Evolutionary conservation across 1,140 invertebrate species (phyloP).

Genomic region (Ladona fulva): DNA sequence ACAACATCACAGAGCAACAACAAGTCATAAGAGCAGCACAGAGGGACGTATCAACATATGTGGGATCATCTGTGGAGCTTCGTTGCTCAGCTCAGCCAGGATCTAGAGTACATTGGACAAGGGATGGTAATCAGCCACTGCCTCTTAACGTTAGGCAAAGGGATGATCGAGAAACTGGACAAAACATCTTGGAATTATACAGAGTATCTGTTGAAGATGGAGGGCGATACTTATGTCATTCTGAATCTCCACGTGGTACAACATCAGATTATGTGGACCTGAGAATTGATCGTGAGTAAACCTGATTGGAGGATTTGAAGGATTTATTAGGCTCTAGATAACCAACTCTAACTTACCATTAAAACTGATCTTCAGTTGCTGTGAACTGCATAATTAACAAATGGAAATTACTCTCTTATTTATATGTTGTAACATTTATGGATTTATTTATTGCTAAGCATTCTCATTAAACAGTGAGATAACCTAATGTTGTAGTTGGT

Average conservation of each 20-base stretch:
- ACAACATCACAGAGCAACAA: slow-evolving; percentile 12
- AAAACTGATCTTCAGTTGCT: too few species aligned
- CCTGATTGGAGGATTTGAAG: too few species aligned
- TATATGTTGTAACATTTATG: too few species aligned
- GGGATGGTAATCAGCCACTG: slow-evolving; percentile 29
- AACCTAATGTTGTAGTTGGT: too few species aligned
- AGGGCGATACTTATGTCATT: slow-evolving; percentile 60
- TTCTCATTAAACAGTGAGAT: too few species aligned
- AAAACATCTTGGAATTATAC: slow-evolving; percentile 11
- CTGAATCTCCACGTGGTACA: slow-evolving; percentile 38
- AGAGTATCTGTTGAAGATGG: slow-evolving; percentile 40
- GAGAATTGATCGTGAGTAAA: slow-evolving; percentile 56
- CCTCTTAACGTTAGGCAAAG: slow-evolving; percentile 27
- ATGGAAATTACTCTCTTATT: too few species aligned
- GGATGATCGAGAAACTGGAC: background rate
- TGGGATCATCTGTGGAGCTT: slow-evolving; percentile 48
- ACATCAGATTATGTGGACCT: slow-evolving; percentile 56
- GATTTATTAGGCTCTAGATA: too few species aligned
- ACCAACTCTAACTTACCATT: too few species aligned
- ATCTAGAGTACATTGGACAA: slow-evolving; percentile 31
- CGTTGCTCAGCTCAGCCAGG: slow-evolving; percentile 37
- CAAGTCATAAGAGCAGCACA: slow-evolving; percentile 32
- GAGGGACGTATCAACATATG: slow-evolving; percentile 38
- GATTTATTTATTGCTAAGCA: too few species aligned
- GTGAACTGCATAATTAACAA: too few species aligned